These are phyloP conservation scores for Alviniconcha marisindica DNA, from an alignment of 1,140 invertebrate species.

Conservation along the genomic window DNA sequence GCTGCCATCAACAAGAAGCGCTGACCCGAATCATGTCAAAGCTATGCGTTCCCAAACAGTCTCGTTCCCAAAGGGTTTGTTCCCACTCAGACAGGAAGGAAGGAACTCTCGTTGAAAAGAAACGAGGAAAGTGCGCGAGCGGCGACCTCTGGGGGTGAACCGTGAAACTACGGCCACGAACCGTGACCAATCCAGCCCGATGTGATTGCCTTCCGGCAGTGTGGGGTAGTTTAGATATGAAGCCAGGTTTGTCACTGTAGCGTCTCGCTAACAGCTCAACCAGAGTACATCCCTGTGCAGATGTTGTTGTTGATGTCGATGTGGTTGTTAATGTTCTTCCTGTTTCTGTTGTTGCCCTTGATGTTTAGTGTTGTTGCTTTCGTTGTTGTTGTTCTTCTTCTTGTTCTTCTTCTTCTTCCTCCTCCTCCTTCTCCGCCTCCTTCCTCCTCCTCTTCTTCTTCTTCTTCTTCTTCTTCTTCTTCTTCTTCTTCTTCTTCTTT, in stretches of 20 bases:
- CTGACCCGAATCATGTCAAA: constrained; percentile 14
- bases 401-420: neutral
- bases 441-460: neutral
- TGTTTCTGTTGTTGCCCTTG: too few relatives aligned
- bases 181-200: constrained; percentile 3
- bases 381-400: neutral
- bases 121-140: neutral
- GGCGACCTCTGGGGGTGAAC: neutral
- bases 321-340: neutral
- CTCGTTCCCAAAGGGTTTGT: neutral
- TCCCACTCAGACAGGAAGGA: neutral
- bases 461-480: neutral
- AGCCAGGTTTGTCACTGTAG: too few relatives aligned
- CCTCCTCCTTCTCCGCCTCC: neutral
- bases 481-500: neutral
- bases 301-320: too few relatives aligned
- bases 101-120: neutral
- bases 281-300: too few relatives aligned
- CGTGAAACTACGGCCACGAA: constrained; percentile 9
- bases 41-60: neutral
- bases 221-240: neutral
- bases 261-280: too few relatives aligned
- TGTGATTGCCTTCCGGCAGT: neutral
- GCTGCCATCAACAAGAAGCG: neutral
- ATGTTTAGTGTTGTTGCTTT: neutral